Conservation (phyloP, 2,113 vertebrate genomes). For the Callipepla californica region DNA sequence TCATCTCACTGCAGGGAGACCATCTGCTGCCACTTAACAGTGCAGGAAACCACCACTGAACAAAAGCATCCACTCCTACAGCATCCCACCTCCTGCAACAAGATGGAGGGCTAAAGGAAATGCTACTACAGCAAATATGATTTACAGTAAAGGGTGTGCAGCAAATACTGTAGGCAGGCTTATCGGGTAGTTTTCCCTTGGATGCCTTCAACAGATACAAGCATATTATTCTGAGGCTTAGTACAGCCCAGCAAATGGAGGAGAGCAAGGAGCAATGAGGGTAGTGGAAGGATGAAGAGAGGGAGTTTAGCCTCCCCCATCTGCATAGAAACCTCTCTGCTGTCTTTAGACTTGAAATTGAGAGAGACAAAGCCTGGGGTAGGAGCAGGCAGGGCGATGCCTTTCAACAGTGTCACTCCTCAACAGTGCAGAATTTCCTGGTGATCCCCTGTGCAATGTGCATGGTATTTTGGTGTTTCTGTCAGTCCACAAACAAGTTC, state of each 20-base stretch:
- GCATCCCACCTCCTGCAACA: slow-evolving; percentile 60
- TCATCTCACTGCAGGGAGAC: slow-evolving; percentile 67
- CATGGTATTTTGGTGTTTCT: slow-evolving; percentile 17
- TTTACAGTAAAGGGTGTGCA: neutral
- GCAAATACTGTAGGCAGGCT: neutral
- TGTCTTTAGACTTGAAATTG: neutral
- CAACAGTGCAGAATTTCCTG: slow-evolving; percentile 24
- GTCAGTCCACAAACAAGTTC: neutral
- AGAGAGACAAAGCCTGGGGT: neutral
- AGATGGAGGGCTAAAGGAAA: slow-evolving; percentile 48
- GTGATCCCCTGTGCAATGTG: neutral
- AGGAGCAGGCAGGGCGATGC: neutral
- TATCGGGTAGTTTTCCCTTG: neutral
- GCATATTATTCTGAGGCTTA: neutral
- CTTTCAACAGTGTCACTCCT: slow-evolving; percentile 22
- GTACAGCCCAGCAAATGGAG: accelerated
- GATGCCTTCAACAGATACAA: neutral
- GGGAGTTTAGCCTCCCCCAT: neutral
- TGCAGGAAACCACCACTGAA: slow-evolving; percentile 73
- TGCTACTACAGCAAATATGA: neutral
- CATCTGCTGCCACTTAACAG: slow-evolving; percentile 76
- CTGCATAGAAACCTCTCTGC: neutral
- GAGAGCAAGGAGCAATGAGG: neutral
- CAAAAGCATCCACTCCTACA: slow-evolving; percentile 57
- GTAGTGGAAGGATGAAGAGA: neutral